Conservation (phyloP, 1,140 invertebrate species). For the Drosophila insularis region DNA sequence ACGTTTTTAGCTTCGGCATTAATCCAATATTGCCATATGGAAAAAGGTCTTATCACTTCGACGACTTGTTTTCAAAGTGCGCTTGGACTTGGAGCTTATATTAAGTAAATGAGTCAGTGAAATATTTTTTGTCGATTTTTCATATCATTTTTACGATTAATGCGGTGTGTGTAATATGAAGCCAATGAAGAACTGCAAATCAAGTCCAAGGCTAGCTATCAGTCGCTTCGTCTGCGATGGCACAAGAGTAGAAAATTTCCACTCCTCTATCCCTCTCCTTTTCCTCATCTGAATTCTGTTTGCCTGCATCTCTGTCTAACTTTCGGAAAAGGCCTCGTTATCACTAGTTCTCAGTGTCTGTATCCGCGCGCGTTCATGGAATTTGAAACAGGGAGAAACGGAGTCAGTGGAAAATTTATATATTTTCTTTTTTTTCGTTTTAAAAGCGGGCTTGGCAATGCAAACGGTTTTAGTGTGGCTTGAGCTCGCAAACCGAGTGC, state of each 20-base stretch:
- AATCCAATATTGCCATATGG: not conserved
- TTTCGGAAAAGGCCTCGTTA: constrained; percentile 24
- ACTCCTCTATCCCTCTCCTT: constrained; percentile 7
- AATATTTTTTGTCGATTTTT: constrained; percentile 16
- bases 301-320: not conserved
- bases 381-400: constrained; percentile 33
- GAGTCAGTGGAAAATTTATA: constrained; percentile 66
- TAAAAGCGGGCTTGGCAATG: constrained; percentile 45
- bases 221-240: constrained; percentile 14
- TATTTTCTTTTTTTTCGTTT: constrained; percentile 2
- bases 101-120: constrained; percentile 12
- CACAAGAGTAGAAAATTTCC: constrained; percentile 31
- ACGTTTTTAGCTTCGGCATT: constrained; percentile 1
- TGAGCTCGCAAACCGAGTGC: constrained; percentile 32
- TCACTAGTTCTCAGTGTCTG: constrained; percentile 31
- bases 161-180: constrained; percentile 3
- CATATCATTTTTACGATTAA: constrained; percentile 15
- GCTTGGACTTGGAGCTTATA: constrained; percentile 14
- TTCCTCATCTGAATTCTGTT: not conserved
- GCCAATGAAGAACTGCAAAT: constrained; percentile 21
- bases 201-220: constrained; percentile 57
- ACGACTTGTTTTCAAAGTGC: constrained; percentile 3
- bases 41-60: constrained; percentile 7
- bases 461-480: constrained; percentile 49
- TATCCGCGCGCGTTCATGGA: constrained; percentile 10